Conservation (phyloP, 2,888 invertebrate species). For the Salpingus planirostris region DNA sequence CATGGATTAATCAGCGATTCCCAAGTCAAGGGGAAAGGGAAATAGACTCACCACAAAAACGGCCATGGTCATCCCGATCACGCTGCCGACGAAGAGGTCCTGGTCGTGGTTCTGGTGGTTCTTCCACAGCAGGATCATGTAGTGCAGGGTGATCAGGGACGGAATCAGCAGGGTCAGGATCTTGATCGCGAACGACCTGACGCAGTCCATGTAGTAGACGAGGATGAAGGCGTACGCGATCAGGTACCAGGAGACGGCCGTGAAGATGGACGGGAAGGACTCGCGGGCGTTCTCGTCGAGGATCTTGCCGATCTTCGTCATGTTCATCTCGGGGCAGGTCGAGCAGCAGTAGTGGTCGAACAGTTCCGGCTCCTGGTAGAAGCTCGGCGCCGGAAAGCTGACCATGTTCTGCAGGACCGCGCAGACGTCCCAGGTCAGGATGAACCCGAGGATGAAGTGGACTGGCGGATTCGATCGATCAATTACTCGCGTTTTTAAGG, state of each 20-base stretch:
- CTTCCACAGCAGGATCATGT: constrained; percentile 5
- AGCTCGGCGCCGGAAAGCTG: constrained; percentile 6
- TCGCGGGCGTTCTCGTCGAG: constrained; percentile 4
- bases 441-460: constrained; percentile 4
- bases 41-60: constrained; percentile 5
- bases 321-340: neutral
- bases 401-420: constrained; percentile 2
- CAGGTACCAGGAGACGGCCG: constrained; percentile 1
- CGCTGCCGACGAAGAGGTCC: constrained; percentile 4
- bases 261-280: constrained; percentile 5
- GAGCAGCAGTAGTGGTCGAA: constrained; percentile 4
- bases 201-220: constrained; percentile 1
- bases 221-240: constrained; percentile 3
- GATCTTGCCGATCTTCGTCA: neutral
- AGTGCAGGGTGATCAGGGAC: neutral
- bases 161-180: constrained; percentile 4
- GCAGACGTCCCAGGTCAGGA: constrained; percentile 1
- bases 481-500: no score
- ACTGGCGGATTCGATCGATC: no score
- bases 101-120: constrained; percentile 6
- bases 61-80: constrained; percentile 3
- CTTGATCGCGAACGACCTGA: constrained; percentile 1
- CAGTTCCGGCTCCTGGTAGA: constrained; percentile 2
- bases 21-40: no score
- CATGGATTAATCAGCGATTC: no score